phyloP scores from a whole-genome alignment of 2,797 vertebrate genomes.

The Propithecus perrieri region DNA sequence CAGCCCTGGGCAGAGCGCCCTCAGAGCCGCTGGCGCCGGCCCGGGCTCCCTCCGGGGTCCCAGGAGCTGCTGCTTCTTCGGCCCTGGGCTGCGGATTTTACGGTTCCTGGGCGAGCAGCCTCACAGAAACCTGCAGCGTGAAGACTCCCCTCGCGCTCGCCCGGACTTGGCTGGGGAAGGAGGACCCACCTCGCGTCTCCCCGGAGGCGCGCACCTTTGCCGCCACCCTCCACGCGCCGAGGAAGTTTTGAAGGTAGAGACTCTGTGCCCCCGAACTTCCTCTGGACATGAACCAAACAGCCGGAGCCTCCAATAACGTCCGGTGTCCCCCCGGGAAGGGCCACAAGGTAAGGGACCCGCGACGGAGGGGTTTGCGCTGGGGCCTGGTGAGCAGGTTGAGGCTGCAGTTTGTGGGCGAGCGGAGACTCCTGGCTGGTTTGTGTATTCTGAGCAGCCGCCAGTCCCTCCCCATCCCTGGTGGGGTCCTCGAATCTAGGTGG shows the following conservation, averaged over 20 bases:
- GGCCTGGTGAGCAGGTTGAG: background rate
- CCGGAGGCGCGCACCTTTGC: too few species aligned
- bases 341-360: constrained; percentile 90
- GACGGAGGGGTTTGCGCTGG: background rate
- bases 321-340: constrained; percentile 91
- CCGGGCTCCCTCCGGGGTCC: background rate
- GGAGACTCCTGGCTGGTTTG: fast-evolving
- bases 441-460: background rate
- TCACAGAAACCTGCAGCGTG: background rate
- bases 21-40: constrained; percentile 20
- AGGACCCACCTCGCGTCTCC: background rate
- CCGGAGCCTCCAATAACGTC: constrained; percentile 93
- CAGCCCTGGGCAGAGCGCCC: constrained; percentile 31
- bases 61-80: background rate
- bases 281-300: constrained; percentile 95
- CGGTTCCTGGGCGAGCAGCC: background rate
- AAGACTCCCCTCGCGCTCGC: background rate
- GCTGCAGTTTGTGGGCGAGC: background rate
- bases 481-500: too few species aligned
- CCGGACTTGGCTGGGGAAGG: background rate
- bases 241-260: constrained; percentile 51
- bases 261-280: background rate
- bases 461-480: background rate
- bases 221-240: background rate
- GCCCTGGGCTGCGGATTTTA: background rate